Conservation (phyloP, 2,797 vertebrate species). For the Odontamblyopus lacepedii region DNA sequence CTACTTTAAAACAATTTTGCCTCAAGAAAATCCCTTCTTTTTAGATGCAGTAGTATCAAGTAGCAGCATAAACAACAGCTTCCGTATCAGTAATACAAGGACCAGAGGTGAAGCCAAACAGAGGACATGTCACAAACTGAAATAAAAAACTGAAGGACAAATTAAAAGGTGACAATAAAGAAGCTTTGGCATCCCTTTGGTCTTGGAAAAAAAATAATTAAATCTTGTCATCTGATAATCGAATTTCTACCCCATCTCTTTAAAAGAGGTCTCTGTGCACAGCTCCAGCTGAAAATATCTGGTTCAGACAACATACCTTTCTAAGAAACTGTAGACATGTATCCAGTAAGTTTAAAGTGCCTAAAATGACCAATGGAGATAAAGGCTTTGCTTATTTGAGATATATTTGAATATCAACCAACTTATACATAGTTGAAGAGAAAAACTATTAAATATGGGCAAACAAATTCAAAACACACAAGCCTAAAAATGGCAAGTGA, state of each 20-base stretch:
- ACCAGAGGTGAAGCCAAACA: slow-evolving; percentile 36
- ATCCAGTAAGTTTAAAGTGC: not conserved
- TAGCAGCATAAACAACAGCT: slow-evolving; percentile 52
- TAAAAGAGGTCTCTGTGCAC: slow-evolving; percentile 38
- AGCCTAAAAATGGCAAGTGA: not conserved
- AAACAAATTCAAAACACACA: slow-evolving; percentile 11
- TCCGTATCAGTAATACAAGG: slow-evolving; percentile 42
- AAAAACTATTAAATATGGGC: not conserved
- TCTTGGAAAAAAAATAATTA: slow-evolving; percentile 47
- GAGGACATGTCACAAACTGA: slow-evolving; percentile 36
- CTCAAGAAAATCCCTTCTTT: slow-evolving; percentile 19
- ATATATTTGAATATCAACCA: not conserved
- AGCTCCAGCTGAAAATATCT: slow-evolving; percentile 17
- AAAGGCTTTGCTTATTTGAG: not conserved
- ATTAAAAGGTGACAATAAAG: slow-evolving; percentile 62
- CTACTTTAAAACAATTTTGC: not conserved
- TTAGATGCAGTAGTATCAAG: slow-evolving; percentile 15
- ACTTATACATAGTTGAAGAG: not conserved
- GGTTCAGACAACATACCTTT: slow-evolving; percentile 17
- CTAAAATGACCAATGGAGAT: not conserved
- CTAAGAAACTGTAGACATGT: not conserved
- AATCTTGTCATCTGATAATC: slow-evolving; percentile 45
- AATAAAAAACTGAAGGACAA: slow-evolving; percentile 50
- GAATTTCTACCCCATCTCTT: slow-evolving; percentile 38
- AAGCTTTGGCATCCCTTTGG: slow-evolving; percentile 64